Percentiles rank a stretch among this genome's conserved stretches.
phyloP scores from a whole-genome alignment of 2,113 vertebrate genomes.

The Sphyrna mokarran region DNA sequence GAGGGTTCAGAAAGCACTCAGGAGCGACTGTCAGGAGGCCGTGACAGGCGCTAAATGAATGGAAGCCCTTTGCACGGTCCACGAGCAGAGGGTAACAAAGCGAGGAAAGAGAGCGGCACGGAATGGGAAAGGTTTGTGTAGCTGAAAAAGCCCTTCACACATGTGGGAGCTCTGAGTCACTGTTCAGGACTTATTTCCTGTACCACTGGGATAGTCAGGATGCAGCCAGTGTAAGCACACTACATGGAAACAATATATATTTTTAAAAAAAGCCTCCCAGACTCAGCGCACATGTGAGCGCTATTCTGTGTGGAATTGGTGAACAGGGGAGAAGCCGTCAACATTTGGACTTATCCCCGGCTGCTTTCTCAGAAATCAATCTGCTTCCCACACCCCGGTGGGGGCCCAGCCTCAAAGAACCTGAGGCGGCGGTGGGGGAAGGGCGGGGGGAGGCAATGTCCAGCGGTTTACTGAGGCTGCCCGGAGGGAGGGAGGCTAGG shows the following conservation, averaged over 20 bases:
- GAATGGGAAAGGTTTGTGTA: neutral
- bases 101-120: neutral
- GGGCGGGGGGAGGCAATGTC: neutral
- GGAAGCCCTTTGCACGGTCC: neutral
- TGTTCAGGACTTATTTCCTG: neutral
- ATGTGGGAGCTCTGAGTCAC: neutral
- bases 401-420: neutral
- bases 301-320: neutral
- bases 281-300: neutral
- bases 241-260: neutral
- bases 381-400: neutral
- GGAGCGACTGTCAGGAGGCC: neutral
- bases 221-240: neutral
- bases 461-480: neutral
- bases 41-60: neutral
- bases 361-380: neutral
- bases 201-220: neutral
- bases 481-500: neutral
- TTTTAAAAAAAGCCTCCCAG: neutral
- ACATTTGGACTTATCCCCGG: neutral
- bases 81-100: neutral
- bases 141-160: neutral
- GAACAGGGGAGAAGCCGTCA: neutral
- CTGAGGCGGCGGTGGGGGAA: neutral
- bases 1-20: too few relatives aligned